Evolutionary conservation across 2,888 invertebrate species (phyloP), one percentile per base, ranked within the genome.

Genomic region (Eupithecia vulgata): DNA sequence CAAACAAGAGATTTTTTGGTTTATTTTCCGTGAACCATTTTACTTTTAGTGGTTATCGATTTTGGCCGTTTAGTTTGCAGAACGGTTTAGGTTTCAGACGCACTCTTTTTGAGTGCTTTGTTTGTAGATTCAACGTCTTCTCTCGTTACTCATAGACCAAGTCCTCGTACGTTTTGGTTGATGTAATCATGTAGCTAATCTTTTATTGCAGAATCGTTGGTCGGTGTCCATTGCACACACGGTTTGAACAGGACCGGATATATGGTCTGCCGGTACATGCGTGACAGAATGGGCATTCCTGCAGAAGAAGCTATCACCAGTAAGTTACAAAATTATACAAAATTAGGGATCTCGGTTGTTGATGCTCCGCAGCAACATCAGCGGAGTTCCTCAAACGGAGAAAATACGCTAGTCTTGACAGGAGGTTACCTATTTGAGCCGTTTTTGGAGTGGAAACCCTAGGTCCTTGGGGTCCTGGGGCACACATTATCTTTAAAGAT

Each of bases 181-280:
- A 34, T n/a, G 34, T 62, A 42, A n/a, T 34, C 48, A 64, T 13
- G 59, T 59, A 17, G 6, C 57, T 67, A 10, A 25, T 68, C 1
- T n/a, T 71, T 82, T 85, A 87, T 95, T 94, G 30, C 95, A 97
- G 97, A 95, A 84, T 95, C 95, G 79, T 85, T 97, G 76, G 95
- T 97, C 79, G 97, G 97, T 68, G 96, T 97, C 73, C 97, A 97
- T 87, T 97, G 97, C 87, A 97, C 97, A 1, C 97, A 97, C 84
- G 97, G 97, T 6, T 91, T 97, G 76, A 97, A 97, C 88, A 95
- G 97, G 78, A 97, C 97, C 12, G 97, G 97, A 6, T 97, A 96
- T 86, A 95, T 97, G 86, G 96, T 97, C 80, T 97, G 97, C 87
- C 95, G 96, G 83, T 97, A 96, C 87, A 96, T 97, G 95, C 94